Evolutionary conservation across 2,113 vertebrate genomes (phyloP).

Genomic region (Connochaetes taurinus): DNA sequence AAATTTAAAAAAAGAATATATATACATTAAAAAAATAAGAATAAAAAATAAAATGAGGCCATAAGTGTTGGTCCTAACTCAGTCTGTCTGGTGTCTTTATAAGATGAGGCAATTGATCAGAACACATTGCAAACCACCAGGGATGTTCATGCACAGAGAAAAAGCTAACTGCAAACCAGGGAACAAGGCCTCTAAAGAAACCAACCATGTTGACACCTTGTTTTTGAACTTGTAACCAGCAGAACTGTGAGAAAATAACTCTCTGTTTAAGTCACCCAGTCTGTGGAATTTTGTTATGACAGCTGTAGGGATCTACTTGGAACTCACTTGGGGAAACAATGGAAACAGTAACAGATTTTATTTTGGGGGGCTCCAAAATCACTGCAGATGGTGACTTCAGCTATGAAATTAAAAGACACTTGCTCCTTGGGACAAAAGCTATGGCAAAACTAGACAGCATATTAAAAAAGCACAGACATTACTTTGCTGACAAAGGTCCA

Average conservation of each 20-base stretch:
- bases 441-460: neutral
- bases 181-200: neutral
- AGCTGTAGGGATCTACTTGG: neutral
- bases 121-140: neutral
- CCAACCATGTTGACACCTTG: neutral
- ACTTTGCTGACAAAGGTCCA: neutral
- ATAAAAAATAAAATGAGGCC: neutral
- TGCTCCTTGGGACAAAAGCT: neutral
- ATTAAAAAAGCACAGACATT: neutral
- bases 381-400: neutral
- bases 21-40: no score
- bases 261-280: neutral
- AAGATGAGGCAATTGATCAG: neutral
- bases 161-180: neutral
- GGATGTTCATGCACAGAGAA: rapidly evolving
- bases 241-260: neutral
- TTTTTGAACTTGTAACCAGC: neutral
- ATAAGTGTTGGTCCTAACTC: neutral
- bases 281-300: neutral
- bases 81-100: neutral
- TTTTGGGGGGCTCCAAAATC: neutral
- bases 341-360: neutral
- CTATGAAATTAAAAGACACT: neutral
- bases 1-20: no score
- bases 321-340: neutral